Conservation (phyloP, 2,888 invertebrate genomes). For the Dilophus febrilis region DNA sequence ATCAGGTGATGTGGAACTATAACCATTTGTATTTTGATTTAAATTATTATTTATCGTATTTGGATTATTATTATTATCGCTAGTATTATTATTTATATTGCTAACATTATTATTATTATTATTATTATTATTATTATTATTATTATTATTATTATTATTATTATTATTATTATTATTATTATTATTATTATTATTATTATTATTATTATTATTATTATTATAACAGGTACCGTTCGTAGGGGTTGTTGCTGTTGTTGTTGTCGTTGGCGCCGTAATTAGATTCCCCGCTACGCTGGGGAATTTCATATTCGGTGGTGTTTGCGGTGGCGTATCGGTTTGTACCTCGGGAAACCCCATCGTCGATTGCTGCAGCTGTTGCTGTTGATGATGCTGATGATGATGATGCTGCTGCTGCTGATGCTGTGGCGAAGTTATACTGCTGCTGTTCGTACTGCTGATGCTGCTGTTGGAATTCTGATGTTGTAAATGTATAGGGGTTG, state of each 20-base stretch:
- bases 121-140: constrained; percentile 19
- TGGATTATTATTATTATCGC: constrained; percentile 6
- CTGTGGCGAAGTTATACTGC: constrained; percentile 12
- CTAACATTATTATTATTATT: not conserved
- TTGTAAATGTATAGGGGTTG: constrained; percentile 21
- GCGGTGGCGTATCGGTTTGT: constrained; percentile 76
- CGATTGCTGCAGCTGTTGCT: constrained; percentile 13
- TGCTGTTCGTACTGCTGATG: constrained; percentile 17
- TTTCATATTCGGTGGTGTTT: constrained; percentile 89
- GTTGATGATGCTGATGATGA: constrained; percentile 16
- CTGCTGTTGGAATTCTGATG: constrained; percentile 15
- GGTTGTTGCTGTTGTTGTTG: constrained; percentile 41
- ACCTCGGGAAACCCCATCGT: constrained; percentile 69
- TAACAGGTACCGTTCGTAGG: constrained; percentile 35
- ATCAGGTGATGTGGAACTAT: constrained; percentile 11
- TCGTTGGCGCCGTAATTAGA: constrained; percentile 30
- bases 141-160: constrained; percentile 2
- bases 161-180: constrained; percentile 5
- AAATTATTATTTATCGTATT: not conserved
- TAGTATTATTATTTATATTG: constrained; percentile 1
- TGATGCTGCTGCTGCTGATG: constrained; percentile 16
- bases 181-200: not conserved
- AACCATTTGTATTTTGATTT: not conserved
- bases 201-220: constrained; percentile 18
- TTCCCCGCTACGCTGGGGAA: constrained; percentile 63